Evolutionary conservation across 2,888 invertebrate genomes (phyloP).

Genomic region (Drepanosiphum platanoidis): DNA sequence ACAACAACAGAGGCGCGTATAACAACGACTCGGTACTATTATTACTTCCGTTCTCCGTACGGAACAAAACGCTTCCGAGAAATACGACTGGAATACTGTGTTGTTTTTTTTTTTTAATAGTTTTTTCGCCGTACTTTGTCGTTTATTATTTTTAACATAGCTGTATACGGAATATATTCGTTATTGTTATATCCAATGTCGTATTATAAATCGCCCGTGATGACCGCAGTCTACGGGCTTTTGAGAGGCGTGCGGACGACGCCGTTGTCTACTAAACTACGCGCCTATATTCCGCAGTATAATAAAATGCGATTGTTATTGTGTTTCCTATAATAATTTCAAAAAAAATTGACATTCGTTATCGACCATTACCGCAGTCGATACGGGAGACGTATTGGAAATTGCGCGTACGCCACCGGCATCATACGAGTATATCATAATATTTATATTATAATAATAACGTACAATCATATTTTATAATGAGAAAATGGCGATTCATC

Average conservation of each 20-base stretch:
- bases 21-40: background rate
- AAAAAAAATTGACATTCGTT: background rate
- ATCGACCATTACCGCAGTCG: background rate
- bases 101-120: background rate
- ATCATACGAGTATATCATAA: too few species aligned
- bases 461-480: conserved; percentile 43
- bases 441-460: background rate
- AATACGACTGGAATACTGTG: background rate
- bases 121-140: too few species aligned
- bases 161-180: too few species aligned
- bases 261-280: background rate
- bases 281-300: background rate
- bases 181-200: too few species aligned
- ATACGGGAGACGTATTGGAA: too few species aligned
- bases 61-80: background rate
- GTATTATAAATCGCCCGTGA: too few species aligned
- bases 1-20: too few species aligned
- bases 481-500: conserved; percentile 15
- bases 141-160: too few species aligned
- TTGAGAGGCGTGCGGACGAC: background rate
- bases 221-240: background rate
- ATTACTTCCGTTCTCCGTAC: background rate
- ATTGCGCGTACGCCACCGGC: background rate
- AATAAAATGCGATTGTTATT: background rate
- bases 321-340: background rate